A percentile compares a stretch with the other conserved stretches of the same genome.
Evolutionary conservation across 23 tunicate genomes (phyloP).

Genomic region (Phallusia fumigata): DNA sequence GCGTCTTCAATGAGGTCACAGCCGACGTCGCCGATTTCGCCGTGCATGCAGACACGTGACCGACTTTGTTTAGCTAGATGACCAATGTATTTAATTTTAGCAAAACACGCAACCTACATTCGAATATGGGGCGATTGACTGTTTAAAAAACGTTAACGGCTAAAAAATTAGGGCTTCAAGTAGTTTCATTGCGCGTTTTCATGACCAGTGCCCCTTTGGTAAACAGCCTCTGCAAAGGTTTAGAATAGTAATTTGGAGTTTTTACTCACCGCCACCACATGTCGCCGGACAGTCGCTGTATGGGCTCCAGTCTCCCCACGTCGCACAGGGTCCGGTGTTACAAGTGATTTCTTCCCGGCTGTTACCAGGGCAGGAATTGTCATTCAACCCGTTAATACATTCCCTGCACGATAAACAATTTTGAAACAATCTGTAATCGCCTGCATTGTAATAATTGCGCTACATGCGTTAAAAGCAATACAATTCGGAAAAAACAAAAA

Average conservation of each 20-base stretch:
- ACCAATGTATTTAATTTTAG: no score
- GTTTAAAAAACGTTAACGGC: no score
- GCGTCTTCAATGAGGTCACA: conserved; percentile 56
- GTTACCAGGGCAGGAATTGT: conserved; percentile 11
- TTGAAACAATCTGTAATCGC: no score
- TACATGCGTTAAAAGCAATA: not conserved
- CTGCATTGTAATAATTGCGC: not conserved
- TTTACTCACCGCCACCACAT: conserved; percentile 61
- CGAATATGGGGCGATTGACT: no score
- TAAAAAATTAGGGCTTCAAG: no score
- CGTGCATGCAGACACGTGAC: conserved; percentile 52
- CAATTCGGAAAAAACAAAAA: not conserved
- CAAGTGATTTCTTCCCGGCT: conserved; percentile 17
- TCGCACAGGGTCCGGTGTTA: conserved; percentile 38
- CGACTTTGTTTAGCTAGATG: conserved; percentile 42
- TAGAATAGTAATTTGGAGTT: not conserved
- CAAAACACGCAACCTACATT: no score
- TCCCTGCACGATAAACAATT: not conserved
- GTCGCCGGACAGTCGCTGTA: conserved; percentile 55
- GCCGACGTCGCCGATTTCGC: conserved; percentile 74
- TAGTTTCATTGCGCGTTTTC: no score
- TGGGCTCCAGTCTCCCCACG: conserved; percentile 78
- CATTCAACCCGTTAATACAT: not conserved
- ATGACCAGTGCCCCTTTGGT: no score
- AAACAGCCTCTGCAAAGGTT: no score